phyloP scores from a whole-genome alignment of 2,888 invertebrate species.

The Folsomia manolachei region DNA sequence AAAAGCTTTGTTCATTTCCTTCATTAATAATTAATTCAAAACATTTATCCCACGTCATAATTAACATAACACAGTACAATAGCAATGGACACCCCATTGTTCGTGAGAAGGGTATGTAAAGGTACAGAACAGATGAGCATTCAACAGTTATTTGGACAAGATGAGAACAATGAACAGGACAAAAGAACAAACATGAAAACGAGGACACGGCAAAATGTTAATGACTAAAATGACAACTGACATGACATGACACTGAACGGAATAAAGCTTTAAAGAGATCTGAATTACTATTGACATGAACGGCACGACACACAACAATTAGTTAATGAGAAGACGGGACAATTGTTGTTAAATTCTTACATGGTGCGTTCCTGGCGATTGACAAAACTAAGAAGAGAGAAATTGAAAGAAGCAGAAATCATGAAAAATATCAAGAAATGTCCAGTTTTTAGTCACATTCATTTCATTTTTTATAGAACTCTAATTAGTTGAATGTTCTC shows the following conservation, averaged over 20 bases:
- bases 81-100: no score
- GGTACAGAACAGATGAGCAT: neutral
- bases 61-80: no score
- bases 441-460: slow-evolving; percentile 4
- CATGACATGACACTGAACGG: no score
- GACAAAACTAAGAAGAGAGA: slow-evolving; percentile 47
- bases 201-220: no score
- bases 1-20: no score
- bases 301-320: neutral
- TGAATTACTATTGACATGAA: neutral
- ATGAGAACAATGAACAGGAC: neutral
- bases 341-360: slow-evolving; percentile 40
- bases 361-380: slow-evolving; percentile 50
- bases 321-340: slow-evolving; percentile 6
- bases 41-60: no score
- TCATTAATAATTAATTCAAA: no score
- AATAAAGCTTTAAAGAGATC: neutral
- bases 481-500: neutral
- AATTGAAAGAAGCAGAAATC: slow-evolving; percentile 40
- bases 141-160: no score
- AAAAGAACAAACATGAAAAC: no score
- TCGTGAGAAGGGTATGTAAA: neutral
- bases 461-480: neutral
- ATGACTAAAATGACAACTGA: no score
- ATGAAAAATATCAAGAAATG: slow-evolving; percentile 40